Percentiles rank a stretch among this genome's conserved stretches.
These are phyloP conservation scores for Trissonchulus sp. DNA, from an alignment of 2,888 invertebrate genomes.

Conservation along the genomic window DNA sequence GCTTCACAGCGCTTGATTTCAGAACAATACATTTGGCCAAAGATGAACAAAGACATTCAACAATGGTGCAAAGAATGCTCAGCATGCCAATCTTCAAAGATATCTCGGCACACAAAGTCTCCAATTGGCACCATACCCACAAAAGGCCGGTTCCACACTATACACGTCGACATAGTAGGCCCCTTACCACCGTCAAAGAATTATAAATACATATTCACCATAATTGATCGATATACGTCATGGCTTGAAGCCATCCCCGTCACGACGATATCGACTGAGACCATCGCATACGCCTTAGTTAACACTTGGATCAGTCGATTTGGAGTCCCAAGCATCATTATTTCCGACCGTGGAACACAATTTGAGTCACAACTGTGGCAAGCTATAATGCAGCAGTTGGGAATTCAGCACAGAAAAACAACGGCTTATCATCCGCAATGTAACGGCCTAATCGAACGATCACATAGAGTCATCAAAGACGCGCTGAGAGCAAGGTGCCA, in stretches of 20 bases:
- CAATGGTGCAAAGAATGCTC: no score
- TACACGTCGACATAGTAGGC: conserved; percentile 15
- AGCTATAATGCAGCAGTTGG: not conserved
- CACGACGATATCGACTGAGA: not conserved
- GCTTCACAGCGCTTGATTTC: not conserved
- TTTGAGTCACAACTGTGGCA: conserved; percentile 4
- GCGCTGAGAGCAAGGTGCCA: not conserved
- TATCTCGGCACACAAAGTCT: not conserved
- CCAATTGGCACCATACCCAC: not conserved
- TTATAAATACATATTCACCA: not conserved
- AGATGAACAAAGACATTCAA: no score
- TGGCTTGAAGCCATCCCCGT: conserved; percentile 18
- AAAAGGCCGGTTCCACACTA: not conserved
- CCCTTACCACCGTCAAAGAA: conserved; percentile 7
- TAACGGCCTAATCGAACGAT: conserved; percentile 2
- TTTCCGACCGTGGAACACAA: conserved; percentile 10
- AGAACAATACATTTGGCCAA: not conserved
- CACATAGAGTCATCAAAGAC: not conserved
- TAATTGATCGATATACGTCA: conserved; percentile 1
- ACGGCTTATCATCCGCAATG: conserved; percentile 16
- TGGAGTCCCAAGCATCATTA: not conserved
- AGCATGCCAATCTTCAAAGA: not conserved
- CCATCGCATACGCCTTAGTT: not conserved
- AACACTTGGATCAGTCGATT: not conserved
- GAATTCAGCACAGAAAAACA: not conserved